Percentiles rank a stretch among this genome's conserved stretches.
Conservation (phyloP, 2,113 vertebrate species). For the Ptyas mucosa region DNA sequence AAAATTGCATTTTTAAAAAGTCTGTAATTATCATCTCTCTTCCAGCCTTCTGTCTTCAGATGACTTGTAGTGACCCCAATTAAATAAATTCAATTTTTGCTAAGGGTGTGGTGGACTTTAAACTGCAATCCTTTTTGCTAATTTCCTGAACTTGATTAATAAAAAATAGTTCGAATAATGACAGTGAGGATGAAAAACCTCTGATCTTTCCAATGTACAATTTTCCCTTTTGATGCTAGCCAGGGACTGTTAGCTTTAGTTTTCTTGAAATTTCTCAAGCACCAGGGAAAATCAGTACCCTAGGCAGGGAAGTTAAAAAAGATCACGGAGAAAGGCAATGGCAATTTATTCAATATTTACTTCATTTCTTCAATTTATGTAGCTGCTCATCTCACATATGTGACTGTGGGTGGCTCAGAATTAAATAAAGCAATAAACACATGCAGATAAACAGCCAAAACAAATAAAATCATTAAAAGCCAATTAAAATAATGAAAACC, state of each 20-base stretch:
- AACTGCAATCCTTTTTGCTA: background rate
- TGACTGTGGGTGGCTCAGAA: background rate
- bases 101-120: background rate
- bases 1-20: too few species aligned
- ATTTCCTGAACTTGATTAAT: background rate
- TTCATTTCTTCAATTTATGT: background rate
- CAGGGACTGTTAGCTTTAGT: background rate
- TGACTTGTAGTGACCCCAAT: background rate
- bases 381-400: background rate
- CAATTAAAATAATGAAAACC: background rate
- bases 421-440: background rate
- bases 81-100: background rate
- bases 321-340: background rate
- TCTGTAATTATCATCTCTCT: background rate
- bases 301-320: background rate
- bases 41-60: background rate
- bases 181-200: background rate
- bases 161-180: background rate
- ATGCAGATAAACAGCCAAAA: background rate
- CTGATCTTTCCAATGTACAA: background rate
- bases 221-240: background rate
- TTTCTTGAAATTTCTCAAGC: background rate
- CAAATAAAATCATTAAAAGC: background rate
- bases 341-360: background rate
- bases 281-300: background rate